These are phyloP conservation scores for Drosophila pseudoobscura DNA, from an alignment of 1,140 invertebrate genomes.

Conservation along the genomic window DNA sequence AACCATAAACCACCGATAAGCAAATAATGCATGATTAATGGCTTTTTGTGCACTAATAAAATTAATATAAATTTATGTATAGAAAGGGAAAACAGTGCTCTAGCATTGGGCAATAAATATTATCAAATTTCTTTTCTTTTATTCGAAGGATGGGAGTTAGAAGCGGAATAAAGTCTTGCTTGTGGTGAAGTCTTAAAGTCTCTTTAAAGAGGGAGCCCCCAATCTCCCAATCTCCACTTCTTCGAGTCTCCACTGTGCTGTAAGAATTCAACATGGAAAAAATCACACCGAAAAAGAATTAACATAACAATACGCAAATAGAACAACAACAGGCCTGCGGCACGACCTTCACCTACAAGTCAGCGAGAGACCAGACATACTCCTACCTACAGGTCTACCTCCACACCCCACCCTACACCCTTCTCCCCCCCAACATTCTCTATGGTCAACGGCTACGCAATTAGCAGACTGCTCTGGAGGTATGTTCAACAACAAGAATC, in stretches of 20 bases:
- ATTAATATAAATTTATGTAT: too few relatives aligned
- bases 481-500: slow-evolving; percentile 14
- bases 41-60: too few relatives aligned
- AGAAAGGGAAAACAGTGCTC: too few relatives aligned
- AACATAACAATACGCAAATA: slow-evolving; percentile 34
- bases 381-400: slow-evolving; percentile 5
- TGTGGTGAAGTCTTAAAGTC: too few relatives aligned
- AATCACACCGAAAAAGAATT: slow-evolving; percentile 14
- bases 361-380: slow-evolving; percentile 23
- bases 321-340: slow-evolving; percentile 12
- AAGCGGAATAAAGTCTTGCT: too few relatives aligned
- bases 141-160: too few relatives aligned
- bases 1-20: too few relatives aligned
- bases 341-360: slow-evolving; percentile 61
- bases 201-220: too few relatives aligned
- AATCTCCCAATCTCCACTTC: too few relatives aligned
- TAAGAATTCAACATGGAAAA: not conserved
- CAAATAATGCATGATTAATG: too few relatives aligned
- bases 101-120: too few relatives aligned
- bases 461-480: slow-evolving; percentile 51
- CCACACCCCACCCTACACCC: not conserved
- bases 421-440: not conserved
- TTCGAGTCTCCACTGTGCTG: not conserved
- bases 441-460: slow-evolving; percentile 69
- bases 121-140: too few relatives aligned